A percentile compares a stretch with the other conserved stretches of the same genome.
phyloP scores from a whole-genome alignment of 2,113 vertebrate species.

The Equus przewalskii region DNA sequence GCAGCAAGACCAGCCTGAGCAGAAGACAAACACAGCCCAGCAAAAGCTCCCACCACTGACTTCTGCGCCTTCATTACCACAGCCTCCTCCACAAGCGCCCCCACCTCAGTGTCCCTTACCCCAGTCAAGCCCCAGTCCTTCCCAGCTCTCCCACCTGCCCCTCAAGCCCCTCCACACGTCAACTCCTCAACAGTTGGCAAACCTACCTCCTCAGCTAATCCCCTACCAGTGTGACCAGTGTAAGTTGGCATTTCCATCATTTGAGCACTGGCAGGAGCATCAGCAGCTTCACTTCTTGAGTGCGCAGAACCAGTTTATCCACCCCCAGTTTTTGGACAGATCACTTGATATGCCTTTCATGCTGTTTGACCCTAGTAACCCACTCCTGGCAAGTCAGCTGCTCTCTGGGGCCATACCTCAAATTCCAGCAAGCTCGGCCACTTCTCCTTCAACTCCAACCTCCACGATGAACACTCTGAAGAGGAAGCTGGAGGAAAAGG shows the following conservation, averaged over 20 bases:
- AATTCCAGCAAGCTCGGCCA: conserved; percentile 96
- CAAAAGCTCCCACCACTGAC: conserved; percentile 93
- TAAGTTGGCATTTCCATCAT: conserved; percentile 98
- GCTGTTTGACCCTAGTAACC: conserved; percentile 99
- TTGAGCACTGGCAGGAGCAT: conserved; percentile 99
- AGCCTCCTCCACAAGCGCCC: conserved; percentile 89
- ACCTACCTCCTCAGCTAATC: conserved; percentile 96
- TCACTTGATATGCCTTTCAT: conserved; percentile 98
- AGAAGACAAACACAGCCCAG: conserved; percentile 90
- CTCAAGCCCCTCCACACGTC: conserved; percentile 95
- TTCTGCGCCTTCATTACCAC: conserved; percentile 92
- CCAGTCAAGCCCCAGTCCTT: conserved; percentile 93
- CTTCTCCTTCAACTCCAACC: conserved; percentile 96
- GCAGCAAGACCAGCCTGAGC: conserved; percentile 92
- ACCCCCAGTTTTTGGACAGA: conserved; percentile 97
- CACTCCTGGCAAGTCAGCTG: conserved; percentile 96
- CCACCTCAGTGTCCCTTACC: conserved; percentile 91
- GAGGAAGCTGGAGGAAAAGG: conserved; percentile 98
- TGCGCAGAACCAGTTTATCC: conserved; percentile 98
- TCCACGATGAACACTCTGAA: conserved; percentile 98
- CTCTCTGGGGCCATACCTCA: conserved; percentile 96
- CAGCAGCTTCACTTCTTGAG: conserved; percentile 99
- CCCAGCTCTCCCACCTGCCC: conserved; percentile 94
- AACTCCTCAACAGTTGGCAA: conserved; percentile 92
- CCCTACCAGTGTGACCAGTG: conserved; percentile 99